Base-by-base conservation (phyloP, 2,888 invertebrate species). In the Brachynemurus nebulosus region DNA sequence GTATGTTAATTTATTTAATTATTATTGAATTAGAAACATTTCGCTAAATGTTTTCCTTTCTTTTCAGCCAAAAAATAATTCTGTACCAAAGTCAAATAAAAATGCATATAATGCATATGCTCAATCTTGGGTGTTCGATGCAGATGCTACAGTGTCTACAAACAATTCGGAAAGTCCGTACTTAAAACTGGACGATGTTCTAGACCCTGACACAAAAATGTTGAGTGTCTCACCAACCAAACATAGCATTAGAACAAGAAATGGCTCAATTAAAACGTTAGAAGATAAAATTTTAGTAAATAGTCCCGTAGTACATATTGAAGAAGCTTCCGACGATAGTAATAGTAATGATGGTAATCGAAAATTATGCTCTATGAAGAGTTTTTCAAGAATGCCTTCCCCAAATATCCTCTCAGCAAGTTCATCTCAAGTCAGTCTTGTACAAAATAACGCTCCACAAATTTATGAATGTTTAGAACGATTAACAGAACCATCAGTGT, bases 41-140 rank as follows among this genome's bases (percentile, higher is more conserved):
- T 19, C 3, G 2, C 3, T 38, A 14, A 5, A 19, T n/a, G 3
- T 19, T 23, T 19, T 40, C 20, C 37, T 42, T 47, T 35, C 46
- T 45, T 59, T 57, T 11, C 58, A 67, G 66, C 62, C 62, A 46
- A 66, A 66, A 56, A 50, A 53, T 12, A 57, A 61, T 40, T 58
- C 62, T 35, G 62, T 62, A 51, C 56, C 59, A 42, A 56, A 58
- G 49, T 50, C 54, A 43, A 57, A 57, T 44, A 48, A 49, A 51
- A 44, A 48, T 47, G 57, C 59, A 17, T 64, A 65, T 59, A 62
- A 63, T 57, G 64, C 66, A 40, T 67, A 67, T 55, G 62, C 67
- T 14, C 68, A 68, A 54, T 68, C 68, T 48, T 70, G 70, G 70
- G 70, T 70, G 37, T 70, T 68, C 56, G 68, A 69, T 43, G 55